Evolutionary conservation across 2,888 invertebrate genomes (phyloP).

Genomic region (Apamea crenata): DNA sequence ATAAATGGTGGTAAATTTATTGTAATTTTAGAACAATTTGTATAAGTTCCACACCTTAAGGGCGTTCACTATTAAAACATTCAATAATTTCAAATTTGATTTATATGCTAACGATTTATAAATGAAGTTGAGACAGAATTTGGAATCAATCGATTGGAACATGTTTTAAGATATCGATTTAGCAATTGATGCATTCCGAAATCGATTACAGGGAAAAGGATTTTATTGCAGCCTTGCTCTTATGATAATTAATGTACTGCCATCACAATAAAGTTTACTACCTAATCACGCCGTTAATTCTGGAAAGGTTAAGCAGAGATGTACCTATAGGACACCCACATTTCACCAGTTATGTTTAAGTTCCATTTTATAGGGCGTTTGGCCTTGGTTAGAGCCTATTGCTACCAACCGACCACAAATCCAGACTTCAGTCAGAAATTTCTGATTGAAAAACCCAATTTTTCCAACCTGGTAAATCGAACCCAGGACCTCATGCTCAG

Average conservation of each 20-base stretch:
- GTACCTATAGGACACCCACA: neutral
- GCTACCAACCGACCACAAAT: neutral
- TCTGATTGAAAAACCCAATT: neutral
- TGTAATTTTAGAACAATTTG: conserved; percentile 61
- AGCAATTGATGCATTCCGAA: conserved; percentile 43
- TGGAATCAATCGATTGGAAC: conserved; percentile 44
- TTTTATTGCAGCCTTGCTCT: neutral
- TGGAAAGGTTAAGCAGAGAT: neutral
- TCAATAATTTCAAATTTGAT: conserved; percentile 59
- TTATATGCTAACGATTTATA: conserved; percentile 58
- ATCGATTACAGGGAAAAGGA: conserved; percentile 37
- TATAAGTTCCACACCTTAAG: conserved; percentile 55
- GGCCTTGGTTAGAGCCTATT: neutral
- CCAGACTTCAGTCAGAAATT: neutral
- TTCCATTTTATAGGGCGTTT: neutral
- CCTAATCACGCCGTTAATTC: too few species aligned
- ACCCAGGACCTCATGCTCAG: neutral
- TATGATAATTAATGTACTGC: neutral
- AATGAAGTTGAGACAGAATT: conserved; percentile 47
- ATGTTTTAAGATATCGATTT: conserved; percentile 48
- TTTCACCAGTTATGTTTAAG: neutral
- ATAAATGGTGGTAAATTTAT: conserved; percentile 37
- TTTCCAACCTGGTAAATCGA: neutral
- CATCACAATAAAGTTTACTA: neutral
- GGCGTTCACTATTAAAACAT: conserved; percentile 61